These are phyloP conservation scores for Rhinichthys osculus DNA, from an alignment of 2,797 vertebrate genomes.

Conservation along the genomic window DNA sequence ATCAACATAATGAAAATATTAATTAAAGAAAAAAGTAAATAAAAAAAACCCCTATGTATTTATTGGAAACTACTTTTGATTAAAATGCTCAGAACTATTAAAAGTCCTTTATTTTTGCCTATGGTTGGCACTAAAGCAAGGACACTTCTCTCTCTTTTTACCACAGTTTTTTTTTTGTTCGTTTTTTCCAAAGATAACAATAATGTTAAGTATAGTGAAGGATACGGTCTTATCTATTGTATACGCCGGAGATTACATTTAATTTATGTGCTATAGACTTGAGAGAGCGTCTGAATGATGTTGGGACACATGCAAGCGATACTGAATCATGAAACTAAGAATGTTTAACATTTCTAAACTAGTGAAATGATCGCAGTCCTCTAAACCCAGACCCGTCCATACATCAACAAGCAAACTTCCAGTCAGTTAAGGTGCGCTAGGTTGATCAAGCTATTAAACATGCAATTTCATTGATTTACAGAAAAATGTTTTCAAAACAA, in stretches of 20 bases:
- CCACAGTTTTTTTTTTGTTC: background rate
- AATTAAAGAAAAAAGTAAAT: conserved; percentile 32
- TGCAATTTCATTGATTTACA: background rate
- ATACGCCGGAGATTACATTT: background rate
- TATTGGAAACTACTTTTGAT: conserved; percentile 33
- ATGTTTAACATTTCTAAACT: background rate
- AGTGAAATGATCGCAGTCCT: background rate
- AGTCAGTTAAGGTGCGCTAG: background rate
- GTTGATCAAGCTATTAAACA: background rate
- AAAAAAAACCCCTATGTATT: background rate
- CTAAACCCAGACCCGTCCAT: background rate
- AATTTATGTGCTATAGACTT: background rate
- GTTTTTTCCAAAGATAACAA: background rate
- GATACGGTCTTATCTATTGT: conserved; percentile 12
- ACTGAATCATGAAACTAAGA: background rate
- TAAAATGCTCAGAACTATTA: conserved; percentile 25
- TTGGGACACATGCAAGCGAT: conserved; percentile 21
- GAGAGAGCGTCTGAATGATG: background rate
- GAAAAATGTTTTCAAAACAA: background rate
- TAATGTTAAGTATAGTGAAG: conserved; percentile 17
- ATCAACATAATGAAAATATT: background rate
- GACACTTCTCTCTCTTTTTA: conserved; percentile 15
- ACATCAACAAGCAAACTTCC: background rate
- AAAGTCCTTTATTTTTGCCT: conserved; percentile 8
- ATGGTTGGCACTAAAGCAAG: conserved; percentile 28